Evolutionary conservation across 2,888 invertebrate genomes (phyloP), one percentile per base, ranked within the genome.

Genomic region (Metellina segmentata): DNA sequence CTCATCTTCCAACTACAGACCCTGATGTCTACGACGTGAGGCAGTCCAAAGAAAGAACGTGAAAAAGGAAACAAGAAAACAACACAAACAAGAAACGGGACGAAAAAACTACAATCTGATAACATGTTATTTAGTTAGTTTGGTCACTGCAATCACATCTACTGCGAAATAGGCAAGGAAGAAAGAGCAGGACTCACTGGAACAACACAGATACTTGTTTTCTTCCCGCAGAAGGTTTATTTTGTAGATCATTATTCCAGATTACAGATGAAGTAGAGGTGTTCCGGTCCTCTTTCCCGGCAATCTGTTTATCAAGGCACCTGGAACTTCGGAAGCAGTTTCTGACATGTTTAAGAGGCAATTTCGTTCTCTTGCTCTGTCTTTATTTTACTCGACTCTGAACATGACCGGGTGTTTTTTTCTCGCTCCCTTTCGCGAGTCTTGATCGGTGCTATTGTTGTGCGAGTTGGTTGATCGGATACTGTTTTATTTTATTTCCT

Each of bases 41-140:
- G 13, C 48, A 34, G 16, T 49, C 48, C 13, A 51, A n/a, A 77
- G 49, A 13, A 34, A 49, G 11, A n/a, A n/a, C 51, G 53, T n/a
- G 72, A 75, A 71, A 82, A 51, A 48, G n/a, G 49, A 9, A 9
- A 61, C 6, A 81, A 70, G n/a, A 51, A 13, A 19, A 61, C 48
- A 53, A 74, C 34, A 61, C 34, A 34, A 51, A 13, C n/a, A 78
- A 78, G 16, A 77, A n/a, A 49, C n/a, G 52, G 8, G 20, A 49
- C 16, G 70, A 52, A 81, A n/a, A 51, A 53, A 85, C 78, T 90
- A 85, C 89, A 90, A 90, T 90, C 89, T 85, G 89, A 90, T 90
- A 90, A 90, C 89, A 90, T 79, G 89, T 90, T 90, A 85, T 90
- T 90, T 83, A 83, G 89, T 90, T 90, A 82, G 89, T 83, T 85